Evolutionary conservation across 2,888 invertebrate genomes (phyloP), one percentile per base, ranked within the genome.

Genomic region (Deilephila porcellus): DNA sequence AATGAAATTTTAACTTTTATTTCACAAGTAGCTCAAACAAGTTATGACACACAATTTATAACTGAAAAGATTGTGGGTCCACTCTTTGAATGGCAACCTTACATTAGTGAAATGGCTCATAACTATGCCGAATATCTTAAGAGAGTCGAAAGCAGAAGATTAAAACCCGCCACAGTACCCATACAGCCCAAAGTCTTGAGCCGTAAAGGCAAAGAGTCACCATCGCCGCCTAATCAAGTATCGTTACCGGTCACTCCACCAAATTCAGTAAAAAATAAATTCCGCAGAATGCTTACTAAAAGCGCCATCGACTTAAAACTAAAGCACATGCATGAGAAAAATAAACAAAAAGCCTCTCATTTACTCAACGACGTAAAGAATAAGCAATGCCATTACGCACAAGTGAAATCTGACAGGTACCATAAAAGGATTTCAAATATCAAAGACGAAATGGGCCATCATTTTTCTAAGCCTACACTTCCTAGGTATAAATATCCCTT

Each of bases 11-110:
- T 95, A 70, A 84, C 91, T 59, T 88, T 86, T 60, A 89, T 95
- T 76, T 90, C 95, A 19, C 90, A 94, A 86, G 86, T 92, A 75
- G 95, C 94, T 52, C 92, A 94, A 79, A 79, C 83, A 62, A 82
- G 88, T 79, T 96, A 95, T 79, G 96, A 95, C 74, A 92, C 92
- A 62, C 89, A 86, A 52, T 96, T 92, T 79, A 90, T 95, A 32
- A 88, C 95, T 4, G 90, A 95, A 60, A 92, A 93, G 76, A 93
- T 96, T 70, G 88, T 95, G 32, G 82, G 85, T 60, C 95, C 95
- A 1, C 84, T 96, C 45, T 87, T 95, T 79, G 83, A 85, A 60
- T 94, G 93, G 94, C 93, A 93, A 77, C 93, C 94, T 8, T 91
- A 88, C 74, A 90, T 94, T 34, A 88, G 89, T 79, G 91, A 93